phyloP scores from a whole-genome alignment of 2,113 vertebrate genomes.

The Plecturocebus donacophilus region DNA sequence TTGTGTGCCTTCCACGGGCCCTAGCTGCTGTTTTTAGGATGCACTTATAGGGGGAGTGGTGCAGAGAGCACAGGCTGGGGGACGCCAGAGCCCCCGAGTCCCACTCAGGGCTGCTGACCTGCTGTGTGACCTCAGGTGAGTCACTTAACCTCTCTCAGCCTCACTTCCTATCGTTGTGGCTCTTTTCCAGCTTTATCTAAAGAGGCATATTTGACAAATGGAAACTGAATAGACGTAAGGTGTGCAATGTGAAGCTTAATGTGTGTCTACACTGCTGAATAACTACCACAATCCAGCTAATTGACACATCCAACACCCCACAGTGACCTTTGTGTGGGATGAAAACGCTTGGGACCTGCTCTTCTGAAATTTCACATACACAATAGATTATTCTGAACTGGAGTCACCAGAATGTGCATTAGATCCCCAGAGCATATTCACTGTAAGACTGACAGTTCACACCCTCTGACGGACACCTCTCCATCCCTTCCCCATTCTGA shows the following conservation, averaged over 20 bases:
- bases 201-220: not conserved
- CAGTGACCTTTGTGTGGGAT: not conserved
- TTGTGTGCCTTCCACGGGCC: not conserved
- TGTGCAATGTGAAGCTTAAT: not conserved
- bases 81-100: too few species aligned
- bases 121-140: not conserved
- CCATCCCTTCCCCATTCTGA: too few species aligned
- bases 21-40: too few species aligned
- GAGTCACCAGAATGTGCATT: too few species aligned
- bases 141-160: not conserved
- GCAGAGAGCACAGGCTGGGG: fast-evolving
- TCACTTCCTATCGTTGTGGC: not conserved
- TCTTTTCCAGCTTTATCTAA: not conserved
- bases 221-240: not conserved
- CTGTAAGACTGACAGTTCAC: not conserved
- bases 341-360: too few species aligned
- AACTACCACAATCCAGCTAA: not conserved
- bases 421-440: not conserved
- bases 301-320: not conserved
- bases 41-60: not conserved
- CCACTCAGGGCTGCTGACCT: not conserved
- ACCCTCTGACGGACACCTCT: not conserved
- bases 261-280: too few species aligned
- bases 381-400: too few species aligned
- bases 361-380: too few species aligned